Evolutionary conservation across 2,113 vertebrate species (phyloP).

Genomic region (Phocoena phocoena): DNA sequence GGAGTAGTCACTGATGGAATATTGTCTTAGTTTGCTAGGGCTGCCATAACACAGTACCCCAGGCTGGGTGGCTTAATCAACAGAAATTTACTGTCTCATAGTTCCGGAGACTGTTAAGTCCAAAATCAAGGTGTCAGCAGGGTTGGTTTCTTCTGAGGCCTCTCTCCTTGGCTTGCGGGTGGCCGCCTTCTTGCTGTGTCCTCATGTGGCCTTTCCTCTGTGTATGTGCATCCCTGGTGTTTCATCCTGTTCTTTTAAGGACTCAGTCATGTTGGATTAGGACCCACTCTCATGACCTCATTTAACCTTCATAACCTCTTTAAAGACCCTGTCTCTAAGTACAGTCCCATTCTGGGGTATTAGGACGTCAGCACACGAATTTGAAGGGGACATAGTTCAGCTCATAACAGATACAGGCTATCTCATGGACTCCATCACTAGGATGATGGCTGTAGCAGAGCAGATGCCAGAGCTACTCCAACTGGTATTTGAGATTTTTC

Average conservation of each 20-base stretch:
- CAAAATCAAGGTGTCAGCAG: too few species aligned
- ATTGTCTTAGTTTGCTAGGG: too few species aligned
- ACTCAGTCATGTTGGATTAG: background rate
- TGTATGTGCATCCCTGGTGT: accelerated
- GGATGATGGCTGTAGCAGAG: background rate
- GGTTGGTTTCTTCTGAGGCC: background rate
- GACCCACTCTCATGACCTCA: background rate
- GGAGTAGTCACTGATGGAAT: accelerated
- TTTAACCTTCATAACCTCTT: background rate
- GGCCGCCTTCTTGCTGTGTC: too few species aligned
- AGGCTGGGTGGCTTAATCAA: background rate
- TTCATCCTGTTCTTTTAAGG: background rate
- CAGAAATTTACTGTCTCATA: background rate
- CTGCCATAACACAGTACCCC: background rate
- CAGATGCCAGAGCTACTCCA: background rate
- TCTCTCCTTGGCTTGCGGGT: background rate
- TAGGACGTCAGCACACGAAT: background rate
- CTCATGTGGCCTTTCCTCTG: background rate
- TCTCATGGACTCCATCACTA: too few species aligned
- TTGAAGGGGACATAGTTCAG: background rate
- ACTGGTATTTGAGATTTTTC: background rate
- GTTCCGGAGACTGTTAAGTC: background rate
- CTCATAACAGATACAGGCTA: too few species aligned
- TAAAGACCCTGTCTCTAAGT: background rate
- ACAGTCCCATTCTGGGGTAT: background rate